A percentile compares a stretch with the other conserved stretches of the same genome.
Evolutionary conservation across 2,888 invertebrate genomes (phyloP).

Genomic region (Ophioninae sp.): DNA sequence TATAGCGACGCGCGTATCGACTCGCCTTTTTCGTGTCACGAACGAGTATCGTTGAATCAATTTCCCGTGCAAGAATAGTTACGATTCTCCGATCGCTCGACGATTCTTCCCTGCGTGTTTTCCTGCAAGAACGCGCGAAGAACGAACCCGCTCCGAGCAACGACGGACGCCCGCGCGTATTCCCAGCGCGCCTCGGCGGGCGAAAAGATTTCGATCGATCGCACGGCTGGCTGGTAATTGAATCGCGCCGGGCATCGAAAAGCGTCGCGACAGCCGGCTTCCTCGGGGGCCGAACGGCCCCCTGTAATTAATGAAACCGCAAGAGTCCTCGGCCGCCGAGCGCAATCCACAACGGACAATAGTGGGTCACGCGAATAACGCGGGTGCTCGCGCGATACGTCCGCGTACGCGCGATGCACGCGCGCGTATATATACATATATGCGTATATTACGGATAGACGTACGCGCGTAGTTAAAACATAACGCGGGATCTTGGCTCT

Average conservation of each 20-base stretch:
- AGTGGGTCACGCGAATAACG: conserved; percentile 26
- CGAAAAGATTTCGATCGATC: background rate
- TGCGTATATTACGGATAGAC: background rate
- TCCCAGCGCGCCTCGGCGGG: too few relatives aligned
- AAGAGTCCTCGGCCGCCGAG: conserved; percentile 44
- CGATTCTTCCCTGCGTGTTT: background rate
- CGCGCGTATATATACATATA: too few relatives aligned
- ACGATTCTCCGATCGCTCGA: background rate
- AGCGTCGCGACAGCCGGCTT: background rate
- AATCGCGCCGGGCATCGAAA: conserved; percentile 7
- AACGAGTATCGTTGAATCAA: too few relatives aligned
- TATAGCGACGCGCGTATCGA: too few relatives aligned
- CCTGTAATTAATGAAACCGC: conserved; percentile 48
- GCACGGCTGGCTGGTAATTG: background rate
- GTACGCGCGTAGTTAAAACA: background rate
- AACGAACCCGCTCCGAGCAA: background rate
- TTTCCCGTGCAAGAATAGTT: too few relatives aligned
- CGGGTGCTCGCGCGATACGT: background rate
- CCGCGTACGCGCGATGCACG: background rate
- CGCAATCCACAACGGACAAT: conserved; percentile 50
- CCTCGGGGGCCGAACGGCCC: background rate
- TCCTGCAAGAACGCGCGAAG: background rate
- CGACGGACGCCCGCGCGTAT: background rate
- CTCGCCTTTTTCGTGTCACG: too few relatives aligned
- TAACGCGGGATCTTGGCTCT: conserved; percentile 52